phyloP scores from a whole-genome alignment of 2,113 vertebrate species.

The Rousettus leschenaultii region DNA sequence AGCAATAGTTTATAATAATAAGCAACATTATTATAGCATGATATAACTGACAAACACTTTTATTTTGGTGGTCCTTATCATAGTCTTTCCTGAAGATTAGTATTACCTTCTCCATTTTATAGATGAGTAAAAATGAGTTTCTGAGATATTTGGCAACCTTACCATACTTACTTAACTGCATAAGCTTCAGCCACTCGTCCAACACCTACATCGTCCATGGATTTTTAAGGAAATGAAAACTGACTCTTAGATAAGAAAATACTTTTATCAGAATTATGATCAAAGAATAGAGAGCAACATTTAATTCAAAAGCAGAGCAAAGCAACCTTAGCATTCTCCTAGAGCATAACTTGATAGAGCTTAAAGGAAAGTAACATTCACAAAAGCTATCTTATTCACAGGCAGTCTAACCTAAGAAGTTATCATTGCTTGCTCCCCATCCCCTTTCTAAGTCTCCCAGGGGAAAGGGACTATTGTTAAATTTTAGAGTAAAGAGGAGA shows the following conservation, averaged over 20 bases:
- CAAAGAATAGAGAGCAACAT: not conserved
- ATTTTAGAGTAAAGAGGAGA: not conserved
- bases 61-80: constrained; percentile 10
- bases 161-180: not conserved
- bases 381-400: not conserved
- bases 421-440: not conserved
- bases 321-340: not conserved
- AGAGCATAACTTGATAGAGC: not conserved
- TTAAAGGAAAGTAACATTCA: not conserved
- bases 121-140: not conserved
- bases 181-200: not conserved
- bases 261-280: not conserved
- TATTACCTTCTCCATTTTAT: not conserved
- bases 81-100: not conserved
- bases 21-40: constrained; percentile 16
- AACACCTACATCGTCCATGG: not conserved
- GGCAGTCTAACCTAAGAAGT: not conserved
- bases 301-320: constrained; percentile 11
- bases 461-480: not conserved
- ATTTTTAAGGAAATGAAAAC: constrained; percentile 17
- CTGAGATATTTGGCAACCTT: not conserved
- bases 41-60: not conserved
- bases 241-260: not conserved
- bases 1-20: not conserved
- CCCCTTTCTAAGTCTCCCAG: not conserved